These are phyloP conservation scores for Hydrophis major DNA, from an alignment of 2,797 vertebrate species.

Conservation along the genomic window DNA sequence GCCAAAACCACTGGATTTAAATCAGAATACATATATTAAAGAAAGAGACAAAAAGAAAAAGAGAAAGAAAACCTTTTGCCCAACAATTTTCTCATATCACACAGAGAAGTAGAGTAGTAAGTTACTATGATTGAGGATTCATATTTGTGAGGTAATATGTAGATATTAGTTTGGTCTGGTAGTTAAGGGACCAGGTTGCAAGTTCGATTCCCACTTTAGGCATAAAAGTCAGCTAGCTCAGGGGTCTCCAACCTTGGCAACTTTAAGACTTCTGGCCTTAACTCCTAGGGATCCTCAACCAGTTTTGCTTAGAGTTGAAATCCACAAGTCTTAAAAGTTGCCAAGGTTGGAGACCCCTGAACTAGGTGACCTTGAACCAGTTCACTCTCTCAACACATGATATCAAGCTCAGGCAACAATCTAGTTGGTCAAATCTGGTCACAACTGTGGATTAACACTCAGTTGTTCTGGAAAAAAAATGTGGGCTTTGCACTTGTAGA, in stretches of 20 bases:
- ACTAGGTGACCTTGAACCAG: background rate
- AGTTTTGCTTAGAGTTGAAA: too few relatives aligned
- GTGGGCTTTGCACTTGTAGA: background rate
- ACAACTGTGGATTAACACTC: background rate
- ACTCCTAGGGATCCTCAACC: too few relatives aligned
- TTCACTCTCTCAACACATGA: background rate
- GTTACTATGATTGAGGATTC: background rate
- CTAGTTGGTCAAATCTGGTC: background rate
- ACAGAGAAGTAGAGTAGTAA: slow-evolving; percentile 1
- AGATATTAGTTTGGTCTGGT: background rate
- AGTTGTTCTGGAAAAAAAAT: background rate
- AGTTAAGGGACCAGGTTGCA: background rate
- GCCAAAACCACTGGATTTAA: slow-evolving; percentile 13
- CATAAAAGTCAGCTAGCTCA: background rate
- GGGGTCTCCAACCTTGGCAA: background rate
- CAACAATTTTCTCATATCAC: fast-evolving
- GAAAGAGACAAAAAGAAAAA: background rate
- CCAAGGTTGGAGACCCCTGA: background rate
- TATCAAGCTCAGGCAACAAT: background rate
- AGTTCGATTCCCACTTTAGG: background rate
- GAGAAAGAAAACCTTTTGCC: background rate
- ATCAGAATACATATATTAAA: slow-evolving; percentile 17
- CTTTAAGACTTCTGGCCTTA: too few relatives aligned
- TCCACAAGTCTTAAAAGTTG: too few relatives aligned
- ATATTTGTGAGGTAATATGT: background rate